phyloP scores from a whole-genome alignment of 2,888 invertebrate species.

The Celastrina argiolus region DNA sequence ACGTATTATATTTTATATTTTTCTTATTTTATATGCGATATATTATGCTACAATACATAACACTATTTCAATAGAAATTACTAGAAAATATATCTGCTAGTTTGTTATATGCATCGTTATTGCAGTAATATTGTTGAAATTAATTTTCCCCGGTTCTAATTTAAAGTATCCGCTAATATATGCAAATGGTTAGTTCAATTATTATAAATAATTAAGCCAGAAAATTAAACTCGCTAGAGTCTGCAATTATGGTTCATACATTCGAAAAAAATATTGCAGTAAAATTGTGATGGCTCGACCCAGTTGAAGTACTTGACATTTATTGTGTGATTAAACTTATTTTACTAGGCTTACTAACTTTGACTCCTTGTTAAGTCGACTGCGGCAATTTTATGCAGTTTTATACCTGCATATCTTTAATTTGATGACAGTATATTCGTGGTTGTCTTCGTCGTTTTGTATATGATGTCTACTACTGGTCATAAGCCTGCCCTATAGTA shows the following conservation, averaged over 20 bases:
- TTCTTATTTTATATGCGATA: too few species aligned
- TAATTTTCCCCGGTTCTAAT: neutral
- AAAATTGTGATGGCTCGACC: slow-evolving; percentile 11
- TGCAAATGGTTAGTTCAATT: neutral
- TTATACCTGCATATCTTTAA: too few species aligned
- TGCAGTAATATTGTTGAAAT: too few species aligned
- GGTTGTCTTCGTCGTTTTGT: too few species aligned
- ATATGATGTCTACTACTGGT: too few species aligned
- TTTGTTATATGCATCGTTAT: too few species aligned
- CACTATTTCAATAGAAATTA: too few species aligned
- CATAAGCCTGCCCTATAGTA: too few species aligned
- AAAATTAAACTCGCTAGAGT: neutral
- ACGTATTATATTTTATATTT: too few species aligned
- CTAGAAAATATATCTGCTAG: too few species aligned
- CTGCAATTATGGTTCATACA: slow-evolving; percentile 5
- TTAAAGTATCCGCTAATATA: neutral
- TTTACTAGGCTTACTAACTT: slow-evolving; percentile 5
- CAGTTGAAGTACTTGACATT: slow-evolving; percentile 5
- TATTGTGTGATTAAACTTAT: slow-evolving; percentile 5
- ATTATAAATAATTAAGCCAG: neutral
- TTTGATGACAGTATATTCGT: too few species aligned
- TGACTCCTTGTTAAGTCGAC: neutral
- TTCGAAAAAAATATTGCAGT: slow-evolving; percentile 4
- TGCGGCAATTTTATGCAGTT: neutral
- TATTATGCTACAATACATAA: too few species aligned